phyloP scores from a whole-genome alignment of 2,888 invertebrate genomes.

The Nycteola revayana region DNA sequence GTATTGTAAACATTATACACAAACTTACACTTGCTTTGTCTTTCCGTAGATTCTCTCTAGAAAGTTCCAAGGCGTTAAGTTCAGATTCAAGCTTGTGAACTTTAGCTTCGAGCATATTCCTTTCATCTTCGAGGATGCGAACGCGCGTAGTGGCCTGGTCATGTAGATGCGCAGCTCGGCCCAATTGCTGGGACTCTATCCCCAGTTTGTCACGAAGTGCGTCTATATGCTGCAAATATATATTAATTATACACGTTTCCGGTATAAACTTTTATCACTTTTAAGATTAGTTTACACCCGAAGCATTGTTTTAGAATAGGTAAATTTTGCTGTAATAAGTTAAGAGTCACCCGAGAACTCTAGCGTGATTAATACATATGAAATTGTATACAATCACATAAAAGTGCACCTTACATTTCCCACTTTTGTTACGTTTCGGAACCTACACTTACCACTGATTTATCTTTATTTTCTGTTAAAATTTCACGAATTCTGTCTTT shows the following conservation, averaged over 20 bases:
- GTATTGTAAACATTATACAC: too few species aligned
- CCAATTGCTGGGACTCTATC: constrained; percentile 87
- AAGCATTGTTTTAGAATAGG: too few species aligned
- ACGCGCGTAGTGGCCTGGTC: constrained; percentile 84
- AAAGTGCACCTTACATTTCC: too few species aligned
- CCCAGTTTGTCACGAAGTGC: constrained; percentile 88
- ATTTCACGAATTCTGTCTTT: constrained; percentile 91
- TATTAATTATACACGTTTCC: not conserved
- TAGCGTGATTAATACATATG: too few species aligned
- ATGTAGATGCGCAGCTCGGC: constrained; percentile 84
- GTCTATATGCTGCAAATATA: constrained; percentile 85
- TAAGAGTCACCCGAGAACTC: too few species aligned
- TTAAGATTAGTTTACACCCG: too few species aligned
- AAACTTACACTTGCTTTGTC: constrained; percentile 88
- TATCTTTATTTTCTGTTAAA: constrained; percentile 89
- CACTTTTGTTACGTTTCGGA: too few species aligned
- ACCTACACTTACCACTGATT: constrained; percentile 83
- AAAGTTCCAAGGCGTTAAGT: constrained; percentile 86
- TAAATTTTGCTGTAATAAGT: too few species aligned
- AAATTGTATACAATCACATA: too few species aligned
- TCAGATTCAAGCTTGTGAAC: constrained; percentile 91
- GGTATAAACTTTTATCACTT: not conserved
- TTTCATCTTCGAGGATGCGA: constrained; percentile 88
- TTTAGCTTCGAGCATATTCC: constrained; percentile 86
- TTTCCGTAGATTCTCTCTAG: constrained; percentile 86